Evolutionary conservation across 2,797 vertebrate genomes (phyloP).

Genomic region (Champsocephalus esox): DNA sequence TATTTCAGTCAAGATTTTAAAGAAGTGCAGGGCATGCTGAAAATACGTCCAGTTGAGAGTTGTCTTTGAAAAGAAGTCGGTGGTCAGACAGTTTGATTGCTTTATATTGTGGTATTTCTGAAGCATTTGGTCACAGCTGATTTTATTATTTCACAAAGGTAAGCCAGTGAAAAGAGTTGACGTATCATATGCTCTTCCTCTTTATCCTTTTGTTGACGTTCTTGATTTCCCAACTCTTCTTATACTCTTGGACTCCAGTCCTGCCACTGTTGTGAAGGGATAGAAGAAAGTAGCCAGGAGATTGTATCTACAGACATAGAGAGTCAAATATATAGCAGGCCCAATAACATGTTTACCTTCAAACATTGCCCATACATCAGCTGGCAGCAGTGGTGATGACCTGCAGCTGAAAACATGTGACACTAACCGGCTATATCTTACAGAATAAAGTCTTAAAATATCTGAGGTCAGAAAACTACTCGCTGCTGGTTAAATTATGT

Average conservation of each 20-base stretch:
- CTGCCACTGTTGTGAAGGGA: background rate
- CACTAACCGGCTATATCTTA: conserved; percentile 10
- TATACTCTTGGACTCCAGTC: conserved; percentile 12
- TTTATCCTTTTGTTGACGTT: conserved; percentile 16
- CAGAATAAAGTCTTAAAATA: conserved; percentile 2
- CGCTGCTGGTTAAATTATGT: conserved; percentile 37
- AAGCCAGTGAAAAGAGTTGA: background rate
- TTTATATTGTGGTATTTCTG: background rate
- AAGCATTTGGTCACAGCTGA: conserved; percentile 6
- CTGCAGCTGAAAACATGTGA: background rate
- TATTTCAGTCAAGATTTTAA: background rate
- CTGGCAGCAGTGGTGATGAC: background rate
- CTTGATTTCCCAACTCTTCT: conserved; percentile 1
- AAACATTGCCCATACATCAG: conserved; percentile 6
- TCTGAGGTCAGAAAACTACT: conserved; percentile 19
- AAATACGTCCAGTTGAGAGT: background rate
- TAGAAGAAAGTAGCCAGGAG: background rate
- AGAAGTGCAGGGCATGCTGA: background rate
- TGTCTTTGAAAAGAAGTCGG: background rate
- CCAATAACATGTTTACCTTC: background rate
- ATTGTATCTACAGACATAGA: background rate
- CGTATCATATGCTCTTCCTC: background rate
- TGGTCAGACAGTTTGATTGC: background rate
- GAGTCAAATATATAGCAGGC: background rate
- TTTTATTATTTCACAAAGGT: conserved; percentile 14